Evolutionary conservation across 2,888 invertebrate genomes (phyloP), one percentile per base, ranked within the genome.

Genomic region (Hypomecis atomaria): DNA sequence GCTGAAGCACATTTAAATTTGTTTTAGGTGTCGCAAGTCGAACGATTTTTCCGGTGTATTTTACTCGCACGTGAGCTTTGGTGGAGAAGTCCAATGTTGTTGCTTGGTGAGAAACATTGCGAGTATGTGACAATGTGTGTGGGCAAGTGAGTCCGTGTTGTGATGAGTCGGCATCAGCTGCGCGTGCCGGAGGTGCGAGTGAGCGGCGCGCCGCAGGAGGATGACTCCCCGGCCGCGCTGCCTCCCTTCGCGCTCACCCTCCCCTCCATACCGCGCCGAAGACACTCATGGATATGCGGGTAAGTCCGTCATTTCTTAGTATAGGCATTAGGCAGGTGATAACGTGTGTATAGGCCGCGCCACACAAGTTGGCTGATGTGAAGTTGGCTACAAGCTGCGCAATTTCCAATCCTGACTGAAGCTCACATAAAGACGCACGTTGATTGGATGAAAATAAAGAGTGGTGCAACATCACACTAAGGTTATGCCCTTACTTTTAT

Each of bases 271-370:
- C 95, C 95, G 33, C 90, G 95, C 62, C 93, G 96, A 58, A 89
- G 96, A 71, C 96, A 96, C 85, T 96, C 96, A 69, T 96, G 96
- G 96, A 96, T 96, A 82, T 96, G 96, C 84, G 93, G 96, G 96
- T 96, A 89, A 95, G 95, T 79, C 36, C n/a, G 5, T n/a, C 37
- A 13, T 10, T 9, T 34, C n/a, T 45, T 45, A 45, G 11, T 0
- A 13, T 2, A 23, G 23, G 23, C 23, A 23, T 7, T 2, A 23
- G 23, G 23, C 23, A 23, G 23, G 23, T 23, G 23, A 23, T 23
- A 23, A 23, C 23, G 23, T 23, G 23, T 23, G 23, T 23, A n/a
- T n/a, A n/a, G n/a, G n/a, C n/a, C n/a, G n/a, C n/a, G n/a, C n/a
- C n/a, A n/a, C n/a, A n/a, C n/a, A n/a, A n/a, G n/a, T n/a, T n/a